Base-by-base conservation (phyloP, 2,113 vertebrate species). In the Phocoena phocoena region DNA sequence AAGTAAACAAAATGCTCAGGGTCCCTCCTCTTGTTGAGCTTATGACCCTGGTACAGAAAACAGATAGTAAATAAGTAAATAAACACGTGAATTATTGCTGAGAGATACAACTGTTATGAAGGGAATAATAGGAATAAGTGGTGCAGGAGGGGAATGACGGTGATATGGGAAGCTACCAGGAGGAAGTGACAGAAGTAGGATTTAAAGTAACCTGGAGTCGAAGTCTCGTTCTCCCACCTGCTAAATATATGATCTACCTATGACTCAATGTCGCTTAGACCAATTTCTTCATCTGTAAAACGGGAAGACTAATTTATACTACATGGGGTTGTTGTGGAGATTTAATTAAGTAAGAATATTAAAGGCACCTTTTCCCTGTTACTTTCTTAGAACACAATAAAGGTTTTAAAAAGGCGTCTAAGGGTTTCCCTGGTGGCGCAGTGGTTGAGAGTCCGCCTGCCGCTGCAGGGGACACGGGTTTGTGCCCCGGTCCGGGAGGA, bases 331-430 rank as follows among this genome's bases (percentile, higher is more conserved):
- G 53, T 60, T 65, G 58, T 23, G 53, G 89, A 92, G 67, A 65
- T 88, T 58, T 67, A 93, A 36, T 68, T 84, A 85, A 83, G 60
- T 41, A 83, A 96, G 53, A 93, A 28, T 58, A 80, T 68, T 85
- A 94, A 97, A 92, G n/a, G 17, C 21, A 53, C 5, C 13, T 44
- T 88, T 65, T 74, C 55, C 85, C 44, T 93, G 44, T 60, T 80
- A 36, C 25, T 79, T 79, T 93, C 60, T 36, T 65, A 58, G 20
- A 87, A 87, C 31, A 71, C 67, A 71, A 26, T 2, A 58, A 81
- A 73, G 17, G 38, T 36, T 82, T 92, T 82, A 38, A 79, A 67
- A 89, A 38, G 33, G 36, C n/a, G 55, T 60, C 63, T 86, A 87
- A 38, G 41, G 55, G 47, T 0, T 50, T 50, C 12, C 12, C 47